phyloP scores from a whole-genome alignment of 2,888 invertebrate genomes.

The Steinernema scapterisci region DNA sequence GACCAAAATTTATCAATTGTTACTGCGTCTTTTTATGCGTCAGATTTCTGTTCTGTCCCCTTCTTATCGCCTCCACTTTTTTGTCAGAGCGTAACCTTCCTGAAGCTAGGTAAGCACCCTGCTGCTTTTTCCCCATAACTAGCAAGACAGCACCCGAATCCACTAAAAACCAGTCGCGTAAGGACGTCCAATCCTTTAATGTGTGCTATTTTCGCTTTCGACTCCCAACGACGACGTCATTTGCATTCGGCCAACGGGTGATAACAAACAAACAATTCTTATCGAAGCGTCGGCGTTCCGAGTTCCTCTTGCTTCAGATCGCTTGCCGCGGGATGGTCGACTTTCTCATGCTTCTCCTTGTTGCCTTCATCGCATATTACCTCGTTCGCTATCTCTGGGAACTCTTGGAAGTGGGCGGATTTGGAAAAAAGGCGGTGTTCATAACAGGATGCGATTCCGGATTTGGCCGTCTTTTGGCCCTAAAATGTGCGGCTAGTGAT shows the following conservation, averaged over 20 bases:
- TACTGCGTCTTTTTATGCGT: too few species aligned
- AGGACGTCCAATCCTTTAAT: slow-evolving; percentile 8
- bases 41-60: too few species aligned
- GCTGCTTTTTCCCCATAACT: neutral
- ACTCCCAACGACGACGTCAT: slow-evolving; percentile 1
- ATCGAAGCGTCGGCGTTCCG: neutral
- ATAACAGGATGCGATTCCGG: slow-evolving; percentile 49
- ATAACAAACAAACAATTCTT: slow-evolving; percentile 10
- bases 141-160: neutral
- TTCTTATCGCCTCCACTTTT: too few species aligned
- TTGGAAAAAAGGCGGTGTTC: slow-evolving; percentile 31
- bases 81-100: neutral
- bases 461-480: slow-evolving; percentile 67
- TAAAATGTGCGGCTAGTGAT: slow-evolving; percentile 73
- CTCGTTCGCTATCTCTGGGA: slow-evolving; percentile 1
- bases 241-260: slow-evolving; percentile 11
- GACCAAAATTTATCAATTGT: too few species aligned
- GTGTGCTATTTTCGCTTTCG: neutral
- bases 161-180: neutral
- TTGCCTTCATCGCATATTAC: neutral
- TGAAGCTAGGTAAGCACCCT: too few species aligned
- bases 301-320: neutral
- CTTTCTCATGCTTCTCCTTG: neutral
- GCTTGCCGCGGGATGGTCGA: neutral
- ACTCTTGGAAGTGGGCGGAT: neutral